phyloP scores from a whole-genome alignment of 2,113 vertebrate genomes.

The Seriola rivoliana region DNA sequence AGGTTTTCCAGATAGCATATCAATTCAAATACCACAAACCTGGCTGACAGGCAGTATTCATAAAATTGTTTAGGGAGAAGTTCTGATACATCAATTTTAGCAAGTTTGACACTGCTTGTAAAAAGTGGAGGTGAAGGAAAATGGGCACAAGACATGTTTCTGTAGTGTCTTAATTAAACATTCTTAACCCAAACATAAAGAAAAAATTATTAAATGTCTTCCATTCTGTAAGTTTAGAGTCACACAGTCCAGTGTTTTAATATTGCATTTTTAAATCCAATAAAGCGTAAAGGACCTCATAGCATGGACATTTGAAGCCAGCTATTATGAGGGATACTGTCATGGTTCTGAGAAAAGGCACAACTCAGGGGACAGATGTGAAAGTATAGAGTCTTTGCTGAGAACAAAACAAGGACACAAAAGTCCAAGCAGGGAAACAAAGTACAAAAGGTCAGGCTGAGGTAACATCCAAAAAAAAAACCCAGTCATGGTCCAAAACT shows the following conservation, averaged over 20 bases:
- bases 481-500: no score
- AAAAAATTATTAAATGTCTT: conserved; percentile 28
- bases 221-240: conserved; percentile 31
- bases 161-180: conserved; percentile 40
- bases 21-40: conserved; percentile 51
- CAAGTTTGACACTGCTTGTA: conserved; percentile 11
- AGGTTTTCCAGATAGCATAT: conserved; percentile 39
- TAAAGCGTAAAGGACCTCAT: conserved; percentile 28
- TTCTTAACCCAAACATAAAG: conserved; percentile 11
- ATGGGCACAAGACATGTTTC: conserved; percentile 14
- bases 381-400: no score
- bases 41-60: conserved; percentile 36
- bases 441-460: no score
- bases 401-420: no score
- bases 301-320: conserved; percentile 25
- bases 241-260: conserved; percentile 30
- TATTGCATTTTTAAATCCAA: conserved; percentile 10
- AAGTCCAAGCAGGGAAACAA: no score
- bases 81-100: neutral
- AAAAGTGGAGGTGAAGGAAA: conserved; percentile 9
- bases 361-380: no score
- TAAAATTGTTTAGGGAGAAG: conserved; percentile 8
- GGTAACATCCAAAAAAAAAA: no score
- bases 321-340: conserved; percentile 46
- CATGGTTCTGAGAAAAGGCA: no score